Evolutionary conservation across 2,113 vertebrate species (phyloP).

Genomic region (Perca flavescens): DNA sequence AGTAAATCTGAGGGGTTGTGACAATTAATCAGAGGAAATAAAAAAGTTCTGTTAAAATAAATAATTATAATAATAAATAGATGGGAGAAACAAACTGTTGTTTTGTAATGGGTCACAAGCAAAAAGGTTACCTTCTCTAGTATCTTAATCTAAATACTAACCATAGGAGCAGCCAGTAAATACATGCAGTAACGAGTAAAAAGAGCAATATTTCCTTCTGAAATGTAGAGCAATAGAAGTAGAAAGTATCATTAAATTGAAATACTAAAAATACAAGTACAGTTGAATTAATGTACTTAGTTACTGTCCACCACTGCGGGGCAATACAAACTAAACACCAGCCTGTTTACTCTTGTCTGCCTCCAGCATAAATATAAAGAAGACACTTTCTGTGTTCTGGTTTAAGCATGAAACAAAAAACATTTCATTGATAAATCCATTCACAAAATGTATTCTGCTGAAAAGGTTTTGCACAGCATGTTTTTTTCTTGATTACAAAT

Average conservation of each 20-base stretch:
- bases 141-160: background rate
- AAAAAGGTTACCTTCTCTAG: background rate
- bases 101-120: background rate
- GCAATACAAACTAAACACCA: slow-evolving; percentile 3
- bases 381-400: background rate
- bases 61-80: too few species aligned
- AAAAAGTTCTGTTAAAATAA: too few species aligned
- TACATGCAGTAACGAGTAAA: background rate
- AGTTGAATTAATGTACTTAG: background rate
- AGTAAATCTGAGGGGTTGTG: background rate
- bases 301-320: background rate
- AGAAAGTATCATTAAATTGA: background rate
- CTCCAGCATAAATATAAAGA: background rate
- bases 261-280: background rate
- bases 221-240: background rate
- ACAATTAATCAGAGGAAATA: background rate
- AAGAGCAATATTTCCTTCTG: background rate
- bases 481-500: slow-evolving; percentile 7
- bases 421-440: slow-evolving; percentile 9
- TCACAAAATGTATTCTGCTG: background rate
- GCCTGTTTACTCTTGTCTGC: background rate
- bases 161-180: background rate
- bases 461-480: background rate
- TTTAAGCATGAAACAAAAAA: background rate
- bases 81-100: background rate